A percentile compares a stretch with the other conserved stretches of the same genome.
phyloP scores from a whole-genome alignment of 2,888 invertebrate genomes.

The Celastrina argiolus region DNA sequence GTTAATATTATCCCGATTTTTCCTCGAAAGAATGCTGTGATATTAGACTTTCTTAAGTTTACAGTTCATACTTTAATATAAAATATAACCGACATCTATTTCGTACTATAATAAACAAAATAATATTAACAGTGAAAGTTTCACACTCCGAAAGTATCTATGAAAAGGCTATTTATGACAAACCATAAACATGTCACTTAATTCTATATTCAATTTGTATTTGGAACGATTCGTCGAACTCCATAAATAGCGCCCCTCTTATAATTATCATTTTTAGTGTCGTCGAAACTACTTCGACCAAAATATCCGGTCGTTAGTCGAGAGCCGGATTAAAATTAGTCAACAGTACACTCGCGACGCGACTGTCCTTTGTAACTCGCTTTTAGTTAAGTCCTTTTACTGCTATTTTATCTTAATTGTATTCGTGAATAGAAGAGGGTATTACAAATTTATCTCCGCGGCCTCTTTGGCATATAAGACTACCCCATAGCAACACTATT shows the following conservation, averaged over 20 bases:
- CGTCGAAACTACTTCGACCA: conserved; percentile 59
- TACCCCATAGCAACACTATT: no score
- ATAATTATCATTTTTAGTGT: conserved; percentile 55
- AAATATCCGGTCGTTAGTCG: conserved; percentile 64
- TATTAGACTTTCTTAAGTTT: no score
- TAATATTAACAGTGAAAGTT: no score
- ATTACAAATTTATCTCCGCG: not conserved
- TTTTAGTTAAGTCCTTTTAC: not conserved
- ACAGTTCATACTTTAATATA: no score
- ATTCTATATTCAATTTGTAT: conserved; percentile 23
- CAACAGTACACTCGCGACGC: conserved; percentile 33
- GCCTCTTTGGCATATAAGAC: no score
- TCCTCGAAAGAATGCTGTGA: no score
- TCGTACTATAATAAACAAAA: no score
- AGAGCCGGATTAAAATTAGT: conserved; percentile 62
- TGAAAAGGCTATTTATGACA: not conserved
- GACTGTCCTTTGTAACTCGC: not conserved
- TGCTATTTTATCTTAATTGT: not conserved
- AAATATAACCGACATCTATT: no score
- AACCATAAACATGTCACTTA: conserved; percentile 5
- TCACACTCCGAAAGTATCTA: not conserved
- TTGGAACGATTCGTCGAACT: conserved; percentile 42
- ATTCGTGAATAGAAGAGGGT: not conserved
- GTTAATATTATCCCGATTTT: no score
- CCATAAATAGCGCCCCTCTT: conserved; percentile 48